Base-by-base conservation (phyloP, 2,888 invertebrate genomes). In the Nomada ruficornis region DNA sequence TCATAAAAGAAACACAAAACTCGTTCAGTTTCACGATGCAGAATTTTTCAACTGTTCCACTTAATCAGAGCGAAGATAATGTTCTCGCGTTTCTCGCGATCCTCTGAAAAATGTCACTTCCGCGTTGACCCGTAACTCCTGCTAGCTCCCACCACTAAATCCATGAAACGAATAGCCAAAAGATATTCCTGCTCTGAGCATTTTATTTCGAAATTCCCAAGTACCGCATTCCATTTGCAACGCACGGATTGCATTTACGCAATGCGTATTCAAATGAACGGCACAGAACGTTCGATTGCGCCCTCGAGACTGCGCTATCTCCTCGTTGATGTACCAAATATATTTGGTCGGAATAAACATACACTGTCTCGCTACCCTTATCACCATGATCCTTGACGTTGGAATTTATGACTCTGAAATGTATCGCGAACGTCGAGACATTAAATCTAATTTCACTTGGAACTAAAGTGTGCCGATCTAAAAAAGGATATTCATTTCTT, bases 301-400 rank as follows among this genome's bases (percentile, higher is more conserved):
- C 74, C 59, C 84, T 54, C 54, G 77, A 72, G 70, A 67, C 73
- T 54, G 60, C 62, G 60, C 76, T 65, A 47, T 55, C 68, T 68
- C 84, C 50, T 36, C 73, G 70, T 76, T 76, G 47, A 55, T 65
- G 55, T 13, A 36, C 29, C 70, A 67, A 54, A 71, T 65, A 13
- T 59, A 54, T 74, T 68, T 50, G 52, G 5, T 26, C 23, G 1
- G 23, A 47, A 47, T 59, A 50, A 57, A 67, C 36, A 67, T 13
- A 47, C 36, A 36, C 36, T 36, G 36, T 36, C 7, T 36, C 36
- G 36, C 36, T 7, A 7, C 36, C 36, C 36, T 36, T 36, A 36
- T 36, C 36, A 36, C 36, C 36, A 7, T 0, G 36, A 36, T 7
- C 36, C 36, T 36, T 36, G 36, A 36, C 36, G 36, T 36, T 36